phyloP scores from a whole-genome alignment of 2,113 vertebrate species.

The Corythaeola cristata region DNA sequence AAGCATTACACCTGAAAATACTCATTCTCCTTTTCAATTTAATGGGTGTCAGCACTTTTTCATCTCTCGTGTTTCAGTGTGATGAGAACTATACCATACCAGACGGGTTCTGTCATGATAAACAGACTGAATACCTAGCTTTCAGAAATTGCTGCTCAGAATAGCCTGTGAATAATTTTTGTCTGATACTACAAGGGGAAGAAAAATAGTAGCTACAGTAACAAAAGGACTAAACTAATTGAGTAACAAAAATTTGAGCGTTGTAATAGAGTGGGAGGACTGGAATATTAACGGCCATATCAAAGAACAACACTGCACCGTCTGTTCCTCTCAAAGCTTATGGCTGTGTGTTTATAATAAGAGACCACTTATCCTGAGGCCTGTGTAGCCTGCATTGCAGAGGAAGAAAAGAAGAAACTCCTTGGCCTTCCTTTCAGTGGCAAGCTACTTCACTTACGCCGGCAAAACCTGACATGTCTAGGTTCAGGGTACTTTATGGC shows the following conservation, averaged over 20 bases:
- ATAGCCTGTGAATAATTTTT: neutral
- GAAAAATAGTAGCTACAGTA: slow-evolving; percentile 22
- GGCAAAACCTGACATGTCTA: neutral
- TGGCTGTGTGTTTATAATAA: neutral
- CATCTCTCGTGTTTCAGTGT: neutral
- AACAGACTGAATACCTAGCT: neutral
- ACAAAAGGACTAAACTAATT: slow-evolving; percentile 23
- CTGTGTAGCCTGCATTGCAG: neutral
- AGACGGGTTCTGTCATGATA: neutral
- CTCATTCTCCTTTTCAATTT: neutral
- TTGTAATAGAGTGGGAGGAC: slow-evolving; percentile 27
- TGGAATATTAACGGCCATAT: neutral
- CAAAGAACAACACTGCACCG: neutral
- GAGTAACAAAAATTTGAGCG: neutral
- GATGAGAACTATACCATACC: neutral
- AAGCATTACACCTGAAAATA: neutral
- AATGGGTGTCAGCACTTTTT: neutral
- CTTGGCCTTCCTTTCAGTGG: neutral
- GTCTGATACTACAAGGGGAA: neutral
- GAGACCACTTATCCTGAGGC: neutral
- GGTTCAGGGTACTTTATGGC: neutral
- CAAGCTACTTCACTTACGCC: neutral
- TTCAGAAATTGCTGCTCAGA: neutral
- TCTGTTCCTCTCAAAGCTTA: neutral
- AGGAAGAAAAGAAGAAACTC: neutral